Evolutionary conservation across 2,888 invertebrate genomes (phyloP), one percentile per base, ranked within the genome.

Genomic region (Xylota segnis): DNA sequence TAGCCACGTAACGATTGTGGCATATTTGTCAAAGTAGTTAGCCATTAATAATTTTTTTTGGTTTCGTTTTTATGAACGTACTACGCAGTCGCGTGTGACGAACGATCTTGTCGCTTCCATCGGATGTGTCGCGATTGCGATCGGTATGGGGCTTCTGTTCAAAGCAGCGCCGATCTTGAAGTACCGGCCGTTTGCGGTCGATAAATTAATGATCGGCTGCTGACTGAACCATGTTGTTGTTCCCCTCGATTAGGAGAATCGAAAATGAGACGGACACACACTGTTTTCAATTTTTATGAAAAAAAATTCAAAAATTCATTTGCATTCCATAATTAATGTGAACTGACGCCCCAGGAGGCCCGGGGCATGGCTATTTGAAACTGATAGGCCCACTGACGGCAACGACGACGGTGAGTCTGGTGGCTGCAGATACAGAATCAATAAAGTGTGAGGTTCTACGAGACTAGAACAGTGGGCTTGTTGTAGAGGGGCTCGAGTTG

Each of bases 291-390:
- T 32, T 14, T 32, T 23, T 37, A 37, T 34, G n/a, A n/a, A n/a
- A n/a, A n/a, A n/a, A n/a, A n/a, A n/a, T 40, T 6, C 1, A 16
- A 40, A 52, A 43, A 27, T n/a, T 29, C 68, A 65, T 75, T 75
- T 75, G 54, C 74, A 74, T 65, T 65, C 65, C 45, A 65, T 45
- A 75, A 75, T 65, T 75, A 75, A 75, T 74, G 72, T 61, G 61
- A 61, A 14, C 18, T 50, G 29, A 63, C 29, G 52, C 37, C 52
- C 40, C 40, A 27, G 14, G 40, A 16, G 37, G 40, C 50, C 2
- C 18, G n/a, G 18, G 27, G 40, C 43, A 43, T 14, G 14, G 14
- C 2, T 4, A 37, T 12, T 37, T 12, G 37, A 37, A 37, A 37
- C 29, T 12, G 7, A 54, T 14, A 14, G 6, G 29, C n/a, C 4